These are phyloP conservation scores for Dione juno DNA, from an alignment of 2,888 invertebrate genomes.

Conservation along the genomic window DNA sequence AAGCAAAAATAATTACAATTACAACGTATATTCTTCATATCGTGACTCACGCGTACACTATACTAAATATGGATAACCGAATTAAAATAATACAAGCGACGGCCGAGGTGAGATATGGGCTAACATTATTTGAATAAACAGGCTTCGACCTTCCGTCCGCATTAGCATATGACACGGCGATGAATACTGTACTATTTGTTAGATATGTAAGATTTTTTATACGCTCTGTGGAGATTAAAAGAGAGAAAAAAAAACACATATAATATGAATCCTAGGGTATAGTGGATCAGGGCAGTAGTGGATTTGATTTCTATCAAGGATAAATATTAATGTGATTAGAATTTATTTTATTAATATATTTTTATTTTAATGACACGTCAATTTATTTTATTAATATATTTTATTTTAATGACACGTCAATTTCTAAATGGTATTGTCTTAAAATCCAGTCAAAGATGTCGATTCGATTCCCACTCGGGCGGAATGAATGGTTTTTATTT, in stretches of 20 bases:
- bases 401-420: too few species aligned
- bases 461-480: too few species aligned
- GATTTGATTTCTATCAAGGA: too few species aligned
- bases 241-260: not conserved
- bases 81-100: slow-evolving; percentile 70
- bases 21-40: slow-evolving; percentile 52
- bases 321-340: too few species aligned
- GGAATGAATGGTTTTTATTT: too few species aligned
- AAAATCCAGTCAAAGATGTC: too few species aligned
- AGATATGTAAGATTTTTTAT: slow-evolving; percentile 29
- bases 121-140: slow-evolving; percentile 69
- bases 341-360: too few species aligned
- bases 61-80: slow-evolving; percentile 72
- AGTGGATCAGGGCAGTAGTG: too few species aligned
- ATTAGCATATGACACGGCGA: slow-evolving; percentile 56
- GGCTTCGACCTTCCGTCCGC: slow-evolving; percentile 62
- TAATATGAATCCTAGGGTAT: not conserved
- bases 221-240: not conserved
- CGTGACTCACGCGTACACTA: slow-evolving; percentile 64
- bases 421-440: too few species aligned
- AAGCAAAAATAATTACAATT: slow-evolving; percentile 45
- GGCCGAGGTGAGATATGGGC: slow-evolving; percentile 60
- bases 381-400: too few species aligned
- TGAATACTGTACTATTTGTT: slow-evolving; percentile 51
- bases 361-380: too few species aligned